Conservation (phyloP, 2,113 vertebrate species). For the Jacana jacana region DNA sequence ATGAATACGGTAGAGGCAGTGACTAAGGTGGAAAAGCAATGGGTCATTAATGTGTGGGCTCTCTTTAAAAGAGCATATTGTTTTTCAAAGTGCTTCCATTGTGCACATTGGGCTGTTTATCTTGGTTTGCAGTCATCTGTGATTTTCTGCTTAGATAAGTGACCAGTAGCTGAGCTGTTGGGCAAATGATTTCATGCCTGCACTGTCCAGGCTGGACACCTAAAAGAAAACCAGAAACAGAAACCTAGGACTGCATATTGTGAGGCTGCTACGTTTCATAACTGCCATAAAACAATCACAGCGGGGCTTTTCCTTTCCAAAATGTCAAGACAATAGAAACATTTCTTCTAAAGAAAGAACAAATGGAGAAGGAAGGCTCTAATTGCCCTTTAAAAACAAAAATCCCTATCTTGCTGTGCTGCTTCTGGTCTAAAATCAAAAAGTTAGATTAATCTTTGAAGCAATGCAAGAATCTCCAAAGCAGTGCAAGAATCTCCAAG, state of each 20-base stretch:
- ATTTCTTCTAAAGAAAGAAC: conserved; percentile 56
- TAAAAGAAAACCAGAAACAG: not conserved
- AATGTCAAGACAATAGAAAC: conserved; percentile 52
- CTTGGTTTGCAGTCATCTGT: conserved; percentile 34
- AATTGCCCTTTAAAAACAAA: conserved; percentile 58
- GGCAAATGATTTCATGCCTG: conserved; percentile 24
- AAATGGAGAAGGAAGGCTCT: conserved; percentile 54
- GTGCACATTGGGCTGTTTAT: not conserved
- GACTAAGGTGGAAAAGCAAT: not conserved
- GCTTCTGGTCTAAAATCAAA: conserved; percentile 52
- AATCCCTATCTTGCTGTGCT: conserved; percentile 51
- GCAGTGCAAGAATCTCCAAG: not conserved
- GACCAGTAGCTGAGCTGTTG: not conserved
- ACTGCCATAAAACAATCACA: conserved; percentile 43
- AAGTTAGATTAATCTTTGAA: conserved; percentile 44
- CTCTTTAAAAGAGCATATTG: not conserved
- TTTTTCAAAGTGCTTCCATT: conserved; percentile 11
- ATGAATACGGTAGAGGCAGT: not conserved
- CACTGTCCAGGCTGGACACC: not conserved
- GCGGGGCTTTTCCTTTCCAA: conserved; percentile 57
- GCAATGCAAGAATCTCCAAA: not conserved
- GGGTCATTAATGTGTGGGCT: not conserved
- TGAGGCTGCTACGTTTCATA: conserved; percentile 26
- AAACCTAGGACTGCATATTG: conserved; percentile 8
- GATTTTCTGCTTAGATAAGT: conserved; percentile 45